Evolutionary conservation across 2,888 invertebrate genomes (phyloP), one percentile per base, ranked within the genome.

Genomic region (Drosophila eohydei): DNA sequence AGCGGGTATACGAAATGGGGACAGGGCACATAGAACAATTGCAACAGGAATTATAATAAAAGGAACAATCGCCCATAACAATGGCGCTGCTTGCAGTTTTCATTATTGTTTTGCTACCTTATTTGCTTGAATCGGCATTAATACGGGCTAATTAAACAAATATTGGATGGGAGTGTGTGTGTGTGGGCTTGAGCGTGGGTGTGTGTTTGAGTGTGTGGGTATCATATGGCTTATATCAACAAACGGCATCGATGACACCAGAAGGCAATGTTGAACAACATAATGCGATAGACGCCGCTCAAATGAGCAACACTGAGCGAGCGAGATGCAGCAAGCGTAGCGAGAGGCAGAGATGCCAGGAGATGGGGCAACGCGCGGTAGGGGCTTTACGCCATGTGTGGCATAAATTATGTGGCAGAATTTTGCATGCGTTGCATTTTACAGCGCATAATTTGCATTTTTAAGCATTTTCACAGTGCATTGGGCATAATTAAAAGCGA

Each of bases 131-230:
- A 78, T 74, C 80, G 80, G 59, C 86, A 86, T 88, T 86, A 86
- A 86, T 88, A 78, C 76, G 82, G 72, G 86, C 86, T 86, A 88
- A 86, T 86, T 86, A 86, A 88, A 88, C 88, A 86, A 86, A 86
- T 75, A 86, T 78, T 74, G 62, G 7, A 8, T 44, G 41, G 36
- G 16, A 16, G 44, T 56, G 26, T 32, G 43, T 16, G 14, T 30
- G 41, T 11, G 34, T 48, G 32, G n/a, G n/a, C n/a, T n/a, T 12
- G 48, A n/a, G 12, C 8, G 41, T 8, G n/a, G 26, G 36, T 28
- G 55, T 16, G 58, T 26, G 44, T 52, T 65, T 58, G 63, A 62
- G 63, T 59, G 50, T 67, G 58, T 71, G 75, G 73, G 59, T 75
- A 79, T 83, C 81, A 81, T 73, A 74, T 68, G 74, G 72, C 74